These are phyloP conservation scores for Phalacrocorax brasilianus DNA, from an alignment of 2,113 vertebrate genomes.

Conservation along the genomic window DNA sequence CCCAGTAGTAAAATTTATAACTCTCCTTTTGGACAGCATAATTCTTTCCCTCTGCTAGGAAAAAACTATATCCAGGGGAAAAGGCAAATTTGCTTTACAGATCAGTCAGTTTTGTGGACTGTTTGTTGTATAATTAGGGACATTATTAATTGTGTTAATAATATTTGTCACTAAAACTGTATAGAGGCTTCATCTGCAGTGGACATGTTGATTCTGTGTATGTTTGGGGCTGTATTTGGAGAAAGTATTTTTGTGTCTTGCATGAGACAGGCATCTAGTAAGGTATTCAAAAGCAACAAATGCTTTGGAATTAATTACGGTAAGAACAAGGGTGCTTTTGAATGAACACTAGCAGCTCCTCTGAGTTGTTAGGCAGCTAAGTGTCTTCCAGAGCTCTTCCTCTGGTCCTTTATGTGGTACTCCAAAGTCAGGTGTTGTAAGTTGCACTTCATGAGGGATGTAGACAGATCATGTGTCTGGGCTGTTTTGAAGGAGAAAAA, in stretches of 20 bases:
- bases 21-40: background rate
- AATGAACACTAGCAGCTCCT: background rate
- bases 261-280: background rate
- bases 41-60: slow-evolving; percentile 20
- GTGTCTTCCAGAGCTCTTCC: background rate
- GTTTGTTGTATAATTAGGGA: background rate
- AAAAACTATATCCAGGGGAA: background rate
- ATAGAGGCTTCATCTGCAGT: background rate
- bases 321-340: background rate
- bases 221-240: background rate
- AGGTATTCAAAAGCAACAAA: background rate
- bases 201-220: background rate
- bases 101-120: background rate
- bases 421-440: background rate
- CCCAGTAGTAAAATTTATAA: slow-evolving; percentile 45
- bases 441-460: background rate
- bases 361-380: background rate
- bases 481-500: background rate
- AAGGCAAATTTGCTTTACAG: slow-evolving; percentile 1
- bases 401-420: background rate
- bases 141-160: background rate
- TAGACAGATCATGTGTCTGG: background rate
- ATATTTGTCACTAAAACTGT: background rate
- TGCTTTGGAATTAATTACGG: background rate
- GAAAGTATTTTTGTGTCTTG: background rate